These are phyloP conservation scores for Brachyrhaphis roseni DNA, from an alignment of 2,797 vertebrate species.

Conservation along the genomic window DNA sequence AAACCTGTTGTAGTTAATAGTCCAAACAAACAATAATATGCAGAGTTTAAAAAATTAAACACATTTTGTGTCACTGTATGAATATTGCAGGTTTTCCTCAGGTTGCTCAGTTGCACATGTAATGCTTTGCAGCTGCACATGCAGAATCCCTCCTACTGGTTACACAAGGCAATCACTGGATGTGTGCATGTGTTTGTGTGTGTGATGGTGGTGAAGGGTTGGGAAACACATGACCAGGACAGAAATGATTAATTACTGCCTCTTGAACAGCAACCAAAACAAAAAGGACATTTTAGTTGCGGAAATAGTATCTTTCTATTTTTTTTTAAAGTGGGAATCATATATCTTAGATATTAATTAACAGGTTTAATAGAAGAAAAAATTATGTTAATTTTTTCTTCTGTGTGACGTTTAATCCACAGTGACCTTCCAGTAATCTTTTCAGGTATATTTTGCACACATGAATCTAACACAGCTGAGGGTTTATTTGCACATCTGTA, in stretches of 20 bases:
- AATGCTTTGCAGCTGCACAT: constrained; percentile 50
- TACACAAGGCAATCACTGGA: constrained; percentile 60
- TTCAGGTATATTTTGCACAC: constrained; percentile 9
- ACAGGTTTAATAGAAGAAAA: no score
- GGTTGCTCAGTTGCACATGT: constrained; percentile 52
- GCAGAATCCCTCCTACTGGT: constrained; percentile 47
- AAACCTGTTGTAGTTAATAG: constrained; percentile 11
- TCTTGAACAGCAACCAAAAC: constrained; percentile 30
- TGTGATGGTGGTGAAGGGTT: constrained; percentile 25
- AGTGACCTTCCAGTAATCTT: constrained; percentile 23
- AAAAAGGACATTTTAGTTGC: constrained; percentile 20
- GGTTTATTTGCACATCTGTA: constrained; percentile 49
- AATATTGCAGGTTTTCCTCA: constrained; percentile 35
- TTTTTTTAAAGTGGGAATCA: constrained; percentile 2
- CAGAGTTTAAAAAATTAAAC: constrained; percentile 9
- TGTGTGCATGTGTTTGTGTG: constrained; percentile 39
- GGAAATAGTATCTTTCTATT: constrained; percentile 2
- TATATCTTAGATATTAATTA: constrained; percentile 14
- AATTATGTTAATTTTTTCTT: constrained; percentile 21
- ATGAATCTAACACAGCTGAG: constrained; percentile 18
- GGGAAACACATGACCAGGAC: constrained; percentile 45
- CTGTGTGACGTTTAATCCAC: constrained; percentile 15
- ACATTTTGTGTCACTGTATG: constrained; percentile 16
- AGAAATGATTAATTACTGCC: constrained; percentile 54
- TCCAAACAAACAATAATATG: background rate